Base-by-base conservation (phyloP, 2,888 invertebrate genomes). In the Cetonia aurata region DNA sequence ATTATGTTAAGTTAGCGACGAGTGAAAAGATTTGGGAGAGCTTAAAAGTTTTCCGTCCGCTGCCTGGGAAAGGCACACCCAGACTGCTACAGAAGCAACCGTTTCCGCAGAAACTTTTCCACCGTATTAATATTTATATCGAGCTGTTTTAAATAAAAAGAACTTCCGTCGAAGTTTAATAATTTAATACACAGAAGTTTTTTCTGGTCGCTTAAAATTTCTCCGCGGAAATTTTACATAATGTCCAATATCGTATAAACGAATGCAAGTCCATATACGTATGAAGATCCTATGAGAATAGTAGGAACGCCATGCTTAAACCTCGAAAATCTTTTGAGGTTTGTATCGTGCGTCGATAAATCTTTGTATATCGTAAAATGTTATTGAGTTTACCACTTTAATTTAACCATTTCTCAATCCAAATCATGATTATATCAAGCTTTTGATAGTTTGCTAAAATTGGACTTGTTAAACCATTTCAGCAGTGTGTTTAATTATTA, bases 41-140 rank as follows among this genome's bases (percentile, higher is more conserved):
- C 62, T 62, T 62, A 62, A 62, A 62, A 62, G 62, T 62, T 62
- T 62, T 31, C 62, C 48, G 31, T 33, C 31, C 50, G 25, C 25
- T n/a, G 25, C 15, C 33, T 31, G n/a, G 62, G 48, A 62, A 48
- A 62, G 3, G 62, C n/a, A 48, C 62, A 48, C 48, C 48, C 9
- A 25, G 25, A 3, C 48, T 15, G 62, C 13, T 46, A 48, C 33
- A 48, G 25, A 48, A 62, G 48, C 15, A 17, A 41, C 48, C 25
- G 48, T 31, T 31, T 48, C 48, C 48, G 25, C 25, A 48, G 33
- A 17, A 62, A 62, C 31, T 62, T 62, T 44, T 62, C 48, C 48
- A n/a, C 4, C 25, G 62, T 62, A 62, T 62, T 62, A 62, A 62
- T 62, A 62, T 62, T 62, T 62, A 62, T 62, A 62, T 62, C 62